Evolutionary conservation across 2,888 invertebrate species (phyloP).

Genomic region (Molorchus minor): DNA sequence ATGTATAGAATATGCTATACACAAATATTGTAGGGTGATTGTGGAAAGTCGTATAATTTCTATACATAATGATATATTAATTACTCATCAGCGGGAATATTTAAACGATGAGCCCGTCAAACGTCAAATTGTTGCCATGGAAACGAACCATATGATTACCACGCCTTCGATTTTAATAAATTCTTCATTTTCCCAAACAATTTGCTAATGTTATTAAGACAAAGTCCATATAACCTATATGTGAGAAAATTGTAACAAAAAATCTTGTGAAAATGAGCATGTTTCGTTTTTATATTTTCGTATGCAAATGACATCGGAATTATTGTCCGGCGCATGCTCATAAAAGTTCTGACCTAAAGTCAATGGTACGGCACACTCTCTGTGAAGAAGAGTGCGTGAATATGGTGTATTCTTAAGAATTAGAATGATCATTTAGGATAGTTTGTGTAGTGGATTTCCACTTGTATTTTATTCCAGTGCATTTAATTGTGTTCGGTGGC

Average conservation of each 20-base stretch:
- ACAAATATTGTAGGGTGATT: too few species aligned
- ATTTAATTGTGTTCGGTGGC: slow-evolving; percentile 34
- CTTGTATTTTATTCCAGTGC: slow-evolving; percentile 34
- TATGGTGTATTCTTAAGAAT: slow-evolving; percentile 49
- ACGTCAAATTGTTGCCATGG: slow-evolving; percentile 41
- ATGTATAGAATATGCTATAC: too few species aligned
- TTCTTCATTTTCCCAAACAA: background rate
- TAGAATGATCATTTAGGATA: slow-evolving; percentile 39
- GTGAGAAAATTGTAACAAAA: slow-evolving; percentile 1
- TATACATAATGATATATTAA: too few species aligned
- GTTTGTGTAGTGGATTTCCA: slow-evolving; percentile 34
- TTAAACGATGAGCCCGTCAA: slow-evolving; percentile 26
- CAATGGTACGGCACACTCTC: slow-evolving; percentile 51
- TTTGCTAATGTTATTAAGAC: background rate
- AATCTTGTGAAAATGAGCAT: slow-evolving; percentile 4
- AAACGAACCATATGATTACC: slow-evolving; percentile 51
- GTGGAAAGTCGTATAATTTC: too few species aligned
- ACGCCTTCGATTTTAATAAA: slow-evolving; percentile 40
- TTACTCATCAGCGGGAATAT: slow-evolving; percentile 29
- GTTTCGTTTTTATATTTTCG: slow-evolving; percentile 11
- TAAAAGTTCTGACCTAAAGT: slow-evolving; percentile 47
- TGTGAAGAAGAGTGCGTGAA: slow-evolving; percentile 47
- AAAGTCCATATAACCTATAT: background rate
- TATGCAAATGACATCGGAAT: slow-evolving; percentile 44
- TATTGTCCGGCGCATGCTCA: slow-evolving; percentile 42